A percentile compares a stretch with the other conserved stretches of the same genome.
phyloP scores from a whole-genome alignment of 2,797 vertebrate genomes.

The Anolis apletophallus region DNA sequence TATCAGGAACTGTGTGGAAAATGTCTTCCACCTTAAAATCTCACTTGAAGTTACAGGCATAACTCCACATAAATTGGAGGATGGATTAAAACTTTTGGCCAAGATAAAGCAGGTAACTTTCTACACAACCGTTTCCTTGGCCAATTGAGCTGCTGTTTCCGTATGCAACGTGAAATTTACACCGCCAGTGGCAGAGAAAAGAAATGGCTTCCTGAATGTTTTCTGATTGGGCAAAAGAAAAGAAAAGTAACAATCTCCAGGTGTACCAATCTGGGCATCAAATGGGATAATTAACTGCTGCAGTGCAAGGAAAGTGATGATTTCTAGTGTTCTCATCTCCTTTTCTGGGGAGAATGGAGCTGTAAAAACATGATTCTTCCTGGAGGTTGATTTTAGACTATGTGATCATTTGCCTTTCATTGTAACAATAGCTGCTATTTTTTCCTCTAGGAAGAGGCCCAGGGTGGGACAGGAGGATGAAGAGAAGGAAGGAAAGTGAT shows the following conservation, averaged over 20 bases:
- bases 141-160: slow-evolving; percentile 35
- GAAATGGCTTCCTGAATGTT: slow-evolving; percentile 32
- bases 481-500: slow-evolving; percentile 28
- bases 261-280: slow-evolving; percentile 38
- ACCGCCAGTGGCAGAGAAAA: background rate
- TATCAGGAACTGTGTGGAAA: no score
- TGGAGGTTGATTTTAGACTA: slow-evolving; percentile 34
- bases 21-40: background rate
- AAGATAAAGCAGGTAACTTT: slow-evolving; percentile 14
- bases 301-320: slow-evolving; percentile 48
- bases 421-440: slow-evolving; percentile 29
- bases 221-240: slow-evolving; percentile 23
- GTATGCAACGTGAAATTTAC: slow-evolving; percentile 27
- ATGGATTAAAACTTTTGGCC: slow-evolving; percentile 28
- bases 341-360: slow-evolving; percentile 43
- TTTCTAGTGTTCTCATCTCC: slow-evolving; percentile 49
- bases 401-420: slow-evolving; percentile 39
- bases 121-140: slow-evolving; percentile 25
- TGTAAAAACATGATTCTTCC: slow-evolving; percentile 37
- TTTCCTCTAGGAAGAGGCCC: slow-evolving; percentile 35
- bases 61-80: slow-evolving; percentile 37
- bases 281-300: slow-evolving; percentile 46
- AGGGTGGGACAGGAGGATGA: background rate
- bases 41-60: background rate
- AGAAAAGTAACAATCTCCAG: slow-evolving; percentile 33